Base-by-base conservation (phyloP, 2,113 vertebrate genomes). In the Catharus bicknelli region DNA sequence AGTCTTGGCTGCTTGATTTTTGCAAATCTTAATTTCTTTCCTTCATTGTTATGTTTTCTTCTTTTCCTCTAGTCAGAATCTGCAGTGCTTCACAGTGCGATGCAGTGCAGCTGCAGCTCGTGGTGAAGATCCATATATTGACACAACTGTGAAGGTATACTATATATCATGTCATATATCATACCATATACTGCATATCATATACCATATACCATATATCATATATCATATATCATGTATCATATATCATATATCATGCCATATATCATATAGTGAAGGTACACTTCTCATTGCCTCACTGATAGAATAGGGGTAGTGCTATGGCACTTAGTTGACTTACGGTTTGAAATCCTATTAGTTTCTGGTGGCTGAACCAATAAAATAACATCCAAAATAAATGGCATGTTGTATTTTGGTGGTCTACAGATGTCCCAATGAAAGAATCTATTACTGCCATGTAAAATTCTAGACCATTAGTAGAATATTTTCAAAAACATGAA, bases 21-120 rank as follows among this genome's bases (percentile, higher is more conserved):
- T 89, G 16, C 16, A 66, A 58, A 25, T 86, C 30, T 36, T 77
- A 8, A 59, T 57, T 86, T 83, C 32, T 57, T 59, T 23, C 21
- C n/a, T 48, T 51, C 59, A 42, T 29, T 1, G 0, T 23, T 83
- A 34, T 68, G 10, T 27, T 83, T 40, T 86, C 57, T 78, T 80
- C 54, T 96, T 68, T 92, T 30, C 66, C 73, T 68, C 3, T n/a
- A 99, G 99, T 95, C 98, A 97, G 91, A 99, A 97, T 36, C 93
- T 99, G 90, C 99, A 99, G 98, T 99, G 99, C 93, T 99, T 98
- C 94, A 99, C 99, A 0, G 99, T 99, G 66, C 98, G 99, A 22
- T 99, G 99, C 96, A 98, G 99, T 4, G 99, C 99, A 0, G 98
- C 98, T 4, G 98, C 97, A 15, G 98, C 98, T 86, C 98, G 98